These are phyloP conservation scores for Crotophaga sulcirostris DNA, from an alignment of 2,113 vertebrate species.

Conservation along the genomic window DNA sequence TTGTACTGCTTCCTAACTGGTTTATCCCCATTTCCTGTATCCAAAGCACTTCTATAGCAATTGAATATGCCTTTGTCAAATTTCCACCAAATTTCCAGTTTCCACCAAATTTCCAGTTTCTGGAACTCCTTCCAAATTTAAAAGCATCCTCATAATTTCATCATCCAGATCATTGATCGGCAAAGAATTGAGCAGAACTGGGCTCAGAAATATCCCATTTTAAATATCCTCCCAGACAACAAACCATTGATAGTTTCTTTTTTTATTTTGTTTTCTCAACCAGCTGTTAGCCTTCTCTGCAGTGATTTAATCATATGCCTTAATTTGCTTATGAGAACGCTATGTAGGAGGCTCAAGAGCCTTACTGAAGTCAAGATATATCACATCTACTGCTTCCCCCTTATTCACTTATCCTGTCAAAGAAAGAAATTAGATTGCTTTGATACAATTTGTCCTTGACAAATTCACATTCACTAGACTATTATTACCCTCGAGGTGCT, in stretches of 20 bases:
- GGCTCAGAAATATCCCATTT: neutral
- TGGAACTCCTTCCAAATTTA: neutral
- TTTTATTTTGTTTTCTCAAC: conserved; percentile 38
- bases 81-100: too few relatives aligned
- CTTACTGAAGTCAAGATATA: conserved; percentile 55
- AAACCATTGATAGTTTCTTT: neutral
- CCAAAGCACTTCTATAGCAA: neutral
- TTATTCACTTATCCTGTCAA: conserved; percentile 67
- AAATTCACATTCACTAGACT: conserved; percentile 58
- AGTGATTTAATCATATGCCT: conserved; percentile 52
- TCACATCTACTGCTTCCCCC: conserved; percentile 37
- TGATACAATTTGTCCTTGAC: conserved; percentile 69
- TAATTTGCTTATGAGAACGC: conserved; percentile 53
- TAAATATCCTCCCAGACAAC: neutral
- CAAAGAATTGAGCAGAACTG: neutral
- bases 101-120: neutral
- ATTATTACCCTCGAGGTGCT: conserved; percentile 61
- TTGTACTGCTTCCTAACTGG: neutral
- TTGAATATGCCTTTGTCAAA: neutral
- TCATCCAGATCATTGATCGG: neutral
- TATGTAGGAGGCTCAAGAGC: conserved; percentile 24
- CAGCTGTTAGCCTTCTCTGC: conserved; percentile 37
- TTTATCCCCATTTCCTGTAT: neutral
- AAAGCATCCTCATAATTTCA: neutral
- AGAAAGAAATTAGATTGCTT: conserved; percentile 63